phyloP scores from a whole-genome alignment of 2,888 invertebrate genomes.

The Euphydryas editha region DNA sequence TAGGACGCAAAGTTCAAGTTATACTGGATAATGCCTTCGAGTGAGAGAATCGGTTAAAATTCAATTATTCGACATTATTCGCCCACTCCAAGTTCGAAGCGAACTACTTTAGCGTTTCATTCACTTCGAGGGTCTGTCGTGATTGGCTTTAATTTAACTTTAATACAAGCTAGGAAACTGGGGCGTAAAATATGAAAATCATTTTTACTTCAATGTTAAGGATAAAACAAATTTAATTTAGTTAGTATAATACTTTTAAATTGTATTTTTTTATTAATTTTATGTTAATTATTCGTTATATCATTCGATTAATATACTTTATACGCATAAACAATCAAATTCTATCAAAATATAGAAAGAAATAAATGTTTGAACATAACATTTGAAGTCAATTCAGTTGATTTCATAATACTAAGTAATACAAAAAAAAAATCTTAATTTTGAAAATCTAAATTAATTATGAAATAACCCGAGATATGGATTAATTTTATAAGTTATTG shows the following conservation, averaged over 20 bases:
- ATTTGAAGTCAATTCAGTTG: too few species aligned
- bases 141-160: conserved; percentile 62
- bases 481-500: too few species aligned
- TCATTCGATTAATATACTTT: too few species aligned
- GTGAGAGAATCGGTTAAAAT: conserved; percentile 66
- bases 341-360: too few species aligned
- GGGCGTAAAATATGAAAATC: conserved; percentile 18
- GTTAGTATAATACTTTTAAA: background rate
- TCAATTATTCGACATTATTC: conserved; percentile 73
- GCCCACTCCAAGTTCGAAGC: conserved; percentile 59
- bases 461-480: too few species aligned
- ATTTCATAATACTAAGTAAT: too few species aligned
- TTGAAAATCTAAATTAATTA: too few species aligned
- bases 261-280: too few species aligned
- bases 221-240: conserved; percentile 8
- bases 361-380: too few species aligned
- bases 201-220: background rate
- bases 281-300: too few species aligned
- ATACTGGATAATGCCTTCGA: conserved; percentile 15
- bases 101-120: conserved; percentile 59
- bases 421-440: too few species aligned
- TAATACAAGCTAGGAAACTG: conserved; percentile 44
- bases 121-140: conserved; percentile 51
- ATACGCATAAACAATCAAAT: too few species aligned
- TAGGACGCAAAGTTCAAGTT: conserved; percentile 11